Percentiles rank a stretch among this genome's conserved stretches.
Evolutionary conservation across 1,140 invertebrate genomes (phyloP).

Genomic region (Hermatobates lingyangjiaoensis): DNA sequence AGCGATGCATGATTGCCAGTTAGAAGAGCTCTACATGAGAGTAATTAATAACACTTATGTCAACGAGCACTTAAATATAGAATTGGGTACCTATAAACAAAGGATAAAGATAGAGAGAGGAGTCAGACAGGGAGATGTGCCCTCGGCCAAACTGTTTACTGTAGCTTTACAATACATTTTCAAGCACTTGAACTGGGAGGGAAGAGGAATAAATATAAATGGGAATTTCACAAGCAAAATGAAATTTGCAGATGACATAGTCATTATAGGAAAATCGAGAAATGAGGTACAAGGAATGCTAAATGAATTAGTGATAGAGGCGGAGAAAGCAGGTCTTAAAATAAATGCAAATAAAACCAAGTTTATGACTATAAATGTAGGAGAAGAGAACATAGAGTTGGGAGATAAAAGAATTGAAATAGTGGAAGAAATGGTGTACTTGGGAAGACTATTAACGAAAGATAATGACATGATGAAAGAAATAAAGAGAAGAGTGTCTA

Average conservation of each 20-base stretch:
- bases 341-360: not conserved
- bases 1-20: not conserved
- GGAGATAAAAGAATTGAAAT: too few species aligned
- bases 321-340: not conserved
- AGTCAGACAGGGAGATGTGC: not conserved
- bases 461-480: too few species aligned
- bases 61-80: not conserved
- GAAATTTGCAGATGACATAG: not conserved
- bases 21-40: not conserved
- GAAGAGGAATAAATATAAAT: not conserved
- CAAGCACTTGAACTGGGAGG: not conserved
- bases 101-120: not conserved
- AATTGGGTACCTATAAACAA: not conserved
- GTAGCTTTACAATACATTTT: not conserved
- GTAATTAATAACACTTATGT: not conserved
- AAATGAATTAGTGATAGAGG: not conserved
- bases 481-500: too few species aligned
- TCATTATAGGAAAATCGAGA: not conserved
- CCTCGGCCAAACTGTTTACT: not conserved
- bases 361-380: not conserved
- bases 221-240: not conserved
- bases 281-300: not conserved
- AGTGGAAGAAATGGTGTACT: too few species aligned
- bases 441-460: too few species aligned
- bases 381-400: too few species aligned